Evolutionary conservation across 2,888 invertebrate species (phyloP).

Genomic region (Mesorhabditis belari): DNA sequence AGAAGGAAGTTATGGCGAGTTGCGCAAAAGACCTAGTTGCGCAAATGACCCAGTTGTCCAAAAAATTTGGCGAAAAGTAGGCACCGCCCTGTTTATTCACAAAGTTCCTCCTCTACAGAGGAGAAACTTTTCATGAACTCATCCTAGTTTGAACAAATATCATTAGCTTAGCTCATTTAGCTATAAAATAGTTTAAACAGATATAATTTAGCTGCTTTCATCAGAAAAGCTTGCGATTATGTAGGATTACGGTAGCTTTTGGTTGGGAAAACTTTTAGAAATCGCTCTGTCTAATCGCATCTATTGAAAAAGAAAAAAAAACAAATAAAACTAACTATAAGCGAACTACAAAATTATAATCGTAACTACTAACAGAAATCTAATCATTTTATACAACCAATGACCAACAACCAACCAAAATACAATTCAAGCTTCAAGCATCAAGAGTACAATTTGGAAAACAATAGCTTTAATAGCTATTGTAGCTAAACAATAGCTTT

Average conservation of each 20-base stretch:
- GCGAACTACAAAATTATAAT: slow-evolving; percentile 2
- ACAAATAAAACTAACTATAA: slow-evolving; percentile 1
- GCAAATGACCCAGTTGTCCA: too few relatives aligned
- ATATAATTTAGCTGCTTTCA: background rate
- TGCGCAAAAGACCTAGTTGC: too few relatives aligned
- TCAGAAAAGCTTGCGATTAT: background rate
- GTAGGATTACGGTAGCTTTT: background rate
- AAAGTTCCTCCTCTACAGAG: too few relatives aligned
- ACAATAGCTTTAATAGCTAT: background rate
- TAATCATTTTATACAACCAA: background rate
- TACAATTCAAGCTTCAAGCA: background rate
- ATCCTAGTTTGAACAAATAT: too few relatives aligned
- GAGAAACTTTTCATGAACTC: too few relatives aligned
- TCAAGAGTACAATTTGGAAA: background rate
- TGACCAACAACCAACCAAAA: background rate
- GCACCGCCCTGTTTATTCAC: too few relatives aligned
- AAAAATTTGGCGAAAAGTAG: too few relatives aligned
- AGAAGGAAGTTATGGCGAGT: too few relatives aligned
- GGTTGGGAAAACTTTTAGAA: background rate
- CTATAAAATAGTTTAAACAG: background rate
- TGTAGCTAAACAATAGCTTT: too few relatives aligned
- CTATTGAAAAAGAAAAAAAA: slow-evolving; percentile 3
- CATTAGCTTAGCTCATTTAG: too few relatives aligned
- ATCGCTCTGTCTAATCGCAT: background rate
- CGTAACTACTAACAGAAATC: background rate